A percentile compares a stretch with the other conserved stretches of the same genome.
These are phyloP conservation scores for Pygoscelis adeliae DNA, from an alignment of 2,113 vertebrate species.

Conservation along the genomic window DNA sequence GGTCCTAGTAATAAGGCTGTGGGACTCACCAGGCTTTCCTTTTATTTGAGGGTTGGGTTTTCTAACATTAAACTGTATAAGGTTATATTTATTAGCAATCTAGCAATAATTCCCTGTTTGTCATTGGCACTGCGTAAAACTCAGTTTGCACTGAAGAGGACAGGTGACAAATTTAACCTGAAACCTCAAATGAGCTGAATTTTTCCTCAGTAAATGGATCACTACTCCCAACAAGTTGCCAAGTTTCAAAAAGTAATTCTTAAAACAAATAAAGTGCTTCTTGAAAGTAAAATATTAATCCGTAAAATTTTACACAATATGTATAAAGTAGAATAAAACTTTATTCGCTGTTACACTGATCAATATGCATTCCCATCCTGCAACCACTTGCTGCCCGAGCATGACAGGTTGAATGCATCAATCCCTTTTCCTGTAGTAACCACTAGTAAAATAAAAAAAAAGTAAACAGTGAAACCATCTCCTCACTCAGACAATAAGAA, in stretches of 20 bases:
- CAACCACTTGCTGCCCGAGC: rapidly evolving
- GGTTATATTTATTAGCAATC: background rate
- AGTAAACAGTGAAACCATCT: background rate
- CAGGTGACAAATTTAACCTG: background rate
- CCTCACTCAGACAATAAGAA: background rate
- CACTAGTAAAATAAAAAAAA: background rate
- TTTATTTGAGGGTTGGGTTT: background rate
- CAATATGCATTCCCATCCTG: background rate
- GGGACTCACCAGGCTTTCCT: background rate
- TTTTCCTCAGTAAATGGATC: background rate
- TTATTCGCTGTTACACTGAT: background rate
- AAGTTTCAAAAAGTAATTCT: background rate
- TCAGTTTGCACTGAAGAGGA: background rate
- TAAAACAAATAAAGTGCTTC: background rate
- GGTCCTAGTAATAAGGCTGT: background rate
- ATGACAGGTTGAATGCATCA: background rate
- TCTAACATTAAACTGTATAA: background rate
- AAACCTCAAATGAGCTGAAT: background rate
- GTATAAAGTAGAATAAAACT: background rate
- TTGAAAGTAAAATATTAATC: background rate
- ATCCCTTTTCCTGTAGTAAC: background rate
- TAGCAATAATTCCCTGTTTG: background rate
- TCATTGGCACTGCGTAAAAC: background rate
- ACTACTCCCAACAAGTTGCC: background rate
- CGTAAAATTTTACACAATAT: background rate